These are phyloP conservation scores for Uropsilus gracilis DNA, from an alignment of 2,113 vertebrate species.

Conservation along the genomic window DNA sequence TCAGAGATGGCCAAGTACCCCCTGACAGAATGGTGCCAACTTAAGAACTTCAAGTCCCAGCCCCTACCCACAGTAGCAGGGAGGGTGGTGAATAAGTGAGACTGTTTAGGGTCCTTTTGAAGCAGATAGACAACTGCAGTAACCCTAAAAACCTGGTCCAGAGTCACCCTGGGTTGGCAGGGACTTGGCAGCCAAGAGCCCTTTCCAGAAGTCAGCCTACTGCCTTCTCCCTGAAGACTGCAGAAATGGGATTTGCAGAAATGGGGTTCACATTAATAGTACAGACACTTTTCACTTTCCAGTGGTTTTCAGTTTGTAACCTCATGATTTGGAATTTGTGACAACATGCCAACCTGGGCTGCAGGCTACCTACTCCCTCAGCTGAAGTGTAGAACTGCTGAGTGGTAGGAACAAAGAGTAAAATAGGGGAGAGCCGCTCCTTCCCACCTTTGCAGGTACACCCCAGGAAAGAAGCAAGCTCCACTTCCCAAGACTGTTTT, in stretches of 20 bases:
- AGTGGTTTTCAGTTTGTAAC: background rate
- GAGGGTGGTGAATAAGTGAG: background rate
- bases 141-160: too few species aligned
- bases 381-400: background rate
- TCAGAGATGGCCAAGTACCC: background rate
- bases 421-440: background rate
- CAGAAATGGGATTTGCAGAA: too few species aligned
- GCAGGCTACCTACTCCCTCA: background rate
- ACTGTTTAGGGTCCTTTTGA: rapidly evolving
- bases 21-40: background rate
- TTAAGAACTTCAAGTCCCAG: background rate
- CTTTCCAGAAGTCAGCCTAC: too few species aligned
- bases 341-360: background rate
- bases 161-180: too few species aligned
- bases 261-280: background rate
- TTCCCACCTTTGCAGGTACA: too few species aligned
- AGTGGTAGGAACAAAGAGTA: background rate
- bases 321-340: background rate
- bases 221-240: too few species aligned
- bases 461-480: background rate
- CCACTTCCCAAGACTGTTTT: background rate
- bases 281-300: background rate
- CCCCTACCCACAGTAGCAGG: background rate
- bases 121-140: too few species aligned
- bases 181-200: too few species aligned